These are phyloP conservation scores for Agrilus cyanescens DNA, from an alignment of 2,888 invertebrate genomes.

Conservation along the genomic window DNA sequence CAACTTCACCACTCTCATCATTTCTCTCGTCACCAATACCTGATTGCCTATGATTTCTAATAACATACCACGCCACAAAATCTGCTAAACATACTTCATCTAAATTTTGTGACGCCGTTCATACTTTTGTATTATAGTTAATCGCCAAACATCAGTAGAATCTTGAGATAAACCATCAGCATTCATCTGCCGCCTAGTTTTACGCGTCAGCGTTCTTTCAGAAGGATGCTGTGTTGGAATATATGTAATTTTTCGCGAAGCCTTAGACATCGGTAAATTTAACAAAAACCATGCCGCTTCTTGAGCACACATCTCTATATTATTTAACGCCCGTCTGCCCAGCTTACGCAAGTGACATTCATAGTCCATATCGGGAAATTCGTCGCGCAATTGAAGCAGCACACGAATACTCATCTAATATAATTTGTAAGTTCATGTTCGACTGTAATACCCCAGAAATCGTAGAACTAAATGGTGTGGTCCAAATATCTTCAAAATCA, in stretches of 20 bases:
- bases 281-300: constrained; percentile 34
- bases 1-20: no score
- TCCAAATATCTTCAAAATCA: no score
- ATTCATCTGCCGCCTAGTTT: not conserved
- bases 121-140: not conserved
- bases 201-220: no score
- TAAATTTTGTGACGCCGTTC: not conserved
- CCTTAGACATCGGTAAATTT: constrained; percentile 29
- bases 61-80: no score
- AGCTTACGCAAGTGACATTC: constrained; percentile 20
- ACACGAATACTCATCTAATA: constrained; percentile 31
- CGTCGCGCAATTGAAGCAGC: constrained; percentile 23
- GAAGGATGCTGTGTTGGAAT: constrained; percentile 26
- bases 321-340: constrained; percentile 23
- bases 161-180: not conserved
- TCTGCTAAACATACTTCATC: no score
- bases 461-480: constrained; percentile 30
- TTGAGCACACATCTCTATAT: constrained; percentile 26
- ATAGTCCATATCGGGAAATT: constrained; percentile 26
- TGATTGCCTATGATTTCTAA: no score
- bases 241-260: constrained; percentile 21
- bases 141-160: constrained; percentile 1
- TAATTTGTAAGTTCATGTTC: constrained; percentile 30
- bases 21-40: no score
- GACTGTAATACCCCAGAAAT: constrained; percentile 23